Evolutionary conservation across 1,140 invertebrate species (phyloP), one percentile per base, ranked within the genome.

Genomic region (Anoplophora glabripennis): DNA sequence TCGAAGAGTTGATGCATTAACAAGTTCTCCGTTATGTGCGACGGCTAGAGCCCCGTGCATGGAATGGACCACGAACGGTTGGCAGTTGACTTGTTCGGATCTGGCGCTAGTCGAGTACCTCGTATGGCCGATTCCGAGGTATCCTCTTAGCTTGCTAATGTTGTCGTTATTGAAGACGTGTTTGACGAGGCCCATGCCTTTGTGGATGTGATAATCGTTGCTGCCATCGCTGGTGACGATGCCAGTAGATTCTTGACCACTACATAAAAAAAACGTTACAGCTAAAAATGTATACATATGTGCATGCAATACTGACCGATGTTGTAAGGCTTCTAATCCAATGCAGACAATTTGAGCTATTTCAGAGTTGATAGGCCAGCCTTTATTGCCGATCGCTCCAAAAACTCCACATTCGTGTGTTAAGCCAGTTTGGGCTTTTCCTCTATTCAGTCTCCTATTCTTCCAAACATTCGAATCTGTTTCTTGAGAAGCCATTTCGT

Each of bases 21-120:
- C 92, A 9, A 99, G 83, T 78, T 99, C 94, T 7, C 96, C 96
- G 79, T 99, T 99, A 71, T 99, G 96, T 9, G 94, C 95, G 17
- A 98, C 89, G 11, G 94, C 94, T 52, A 99, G 79, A 3, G 89
- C 86, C 0, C 96, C 96, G 75, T 98, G 94, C 11, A 90, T 87
- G 4, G 94, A 97, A 75, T 99, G 94, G 0, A 98, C 94, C 8
- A 98, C 93, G 78, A 99, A 98, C 0, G 96, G 96, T 72, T 97
- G 94, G 67, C 93, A 95, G 77, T 98, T 98, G 35, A 93, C 85
- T 69, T 89, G 85, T 73, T 95, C 92, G 7, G 92, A 94, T 9
- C 90, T 92, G 14, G 94, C 96, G 44, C 89, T 86, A 3, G 96
- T 99, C 8, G 94, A 96, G 75, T 99, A 99, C 53, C 81, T 79